Percentiles rank a stretch among this genome's conserved stretches.
Evolutionary conservation across 1,140 invertebrate species (phyloP).

Genomic region (Heterodera carotae): DNA sequence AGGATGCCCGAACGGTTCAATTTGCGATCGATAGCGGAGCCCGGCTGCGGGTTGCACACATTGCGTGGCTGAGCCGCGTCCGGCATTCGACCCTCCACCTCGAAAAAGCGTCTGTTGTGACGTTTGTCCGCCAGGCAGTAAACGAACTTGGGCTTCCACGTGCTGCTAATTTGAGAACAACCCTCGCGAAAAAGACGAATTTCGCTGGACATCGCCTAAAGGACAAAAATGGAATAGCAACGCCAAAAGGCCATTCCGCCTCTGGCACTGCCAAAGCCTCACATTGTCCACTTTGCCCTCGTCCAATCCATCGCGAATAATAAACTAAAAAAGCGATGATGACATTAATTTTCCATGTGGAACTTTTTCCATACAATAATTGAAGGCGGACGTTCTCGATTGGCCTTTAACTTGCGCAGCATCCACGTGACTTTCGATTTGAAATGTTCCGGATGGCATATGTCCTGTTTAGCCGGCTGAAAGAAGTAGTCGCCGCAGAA

Average conservation of each 20-base stretch:
- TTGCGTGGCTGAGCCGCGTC: neutral
- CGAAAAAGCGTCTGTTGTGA: constrained; percentile 47
- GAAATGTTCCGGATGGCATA: constrained; percentile 7
- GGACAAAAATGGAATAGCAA: neutral
- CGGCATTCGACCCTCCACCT: neutral
- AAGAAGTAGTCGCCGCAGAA: constrained; percentile 41
- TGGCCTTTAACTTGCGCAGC: constrained; percentile 16
- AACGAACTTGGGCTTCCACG: constrained; percentile 30
- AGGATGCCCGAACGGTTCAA: constrained; percentile 30
- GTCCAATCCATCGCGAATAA: constrained; percentile 35
- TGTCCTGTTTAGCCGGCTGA: constrained; percentile 21
- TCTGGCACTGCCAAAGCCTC: no score
- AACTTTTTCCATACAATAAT: constrained; percentile 18
- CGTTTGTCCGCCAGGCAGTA: constrained; percentile 36
- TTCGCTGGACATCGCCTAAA: constrained; percentile 11
- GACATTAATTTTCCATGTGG: neutral
- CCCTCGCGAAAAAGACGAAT: neutral
- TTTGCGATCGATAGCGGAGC: constrained; percentile 30
- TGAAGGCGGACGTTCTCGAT: neutral
- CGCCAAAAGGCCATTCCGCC: neutral
- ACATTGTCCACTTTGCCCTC: constrained; percentile 34
- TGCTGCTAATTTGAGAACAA: neutral
- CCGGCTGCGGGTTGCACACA: constrained; percentile 33
- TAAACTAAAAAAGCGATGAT: neutral
- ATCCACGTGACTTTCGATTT: neutral